A percentile compares a stretch with the other conserved stretches of the same genome.
phyloP scores from a whole-genome alignment of 2,888 invertebrate species.

The Nomada hirtipes region DNA sequence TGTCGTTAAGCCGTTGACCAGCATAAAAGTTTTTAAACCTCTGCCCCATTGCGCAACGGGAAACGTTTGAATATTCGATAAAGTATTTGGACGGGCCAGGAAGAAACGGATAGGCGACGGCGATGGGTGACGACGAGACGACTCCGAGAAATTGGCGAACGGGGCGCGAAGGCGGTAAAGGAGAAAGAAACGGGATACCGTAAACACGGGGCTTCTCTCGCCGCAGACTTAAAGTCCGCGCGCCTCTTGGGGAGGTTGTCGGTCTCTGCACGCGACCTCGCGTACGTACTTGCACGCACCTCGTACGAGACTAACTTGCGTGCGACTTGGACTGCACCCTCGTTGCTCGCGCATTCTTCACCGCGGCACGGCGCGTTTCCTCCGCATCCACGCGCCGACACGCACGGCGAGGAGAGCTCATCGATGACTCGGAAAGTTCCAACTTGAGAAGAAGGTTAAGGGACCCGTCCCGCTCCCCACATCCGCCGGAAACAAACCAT shows the following conservation, averaged over 20 bases:
- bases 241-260: constrained; percentile 64
- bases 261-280: constrained; percentile 70
- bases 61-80: background rate
- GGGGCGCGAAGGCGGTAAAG: constrained; percentile 70
- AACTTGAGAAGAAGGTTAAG: constrained; percentile 17
- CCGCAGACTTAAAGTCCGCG: constrained; percentile 80
- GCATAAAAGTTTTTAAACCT: constrained; percentile 38
- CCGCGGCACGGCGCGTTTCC: background rate
- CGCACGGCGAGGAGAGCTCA: background rate
- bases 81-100: background rate
- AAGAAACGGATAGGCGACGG: constrained; percentile 38
- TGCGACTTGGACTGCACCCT: background rate
- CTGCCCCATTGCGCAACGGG: background rate
- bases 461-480: constrained; percentile 37
- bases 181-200: constrained; percentile 81
- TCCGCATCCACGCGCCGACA: background rate
- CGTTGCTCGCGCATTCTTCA: background rate
- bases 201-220: constrained; percentile 80
- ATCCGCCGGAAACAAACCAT: constrained; percentile 76
- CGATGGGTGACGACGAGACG: constrained; percentile 41
- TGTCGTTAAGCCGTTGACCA: constrained; percentile 26
- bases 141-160: constrained; percentile 41
- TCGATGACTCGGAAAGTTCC: constrained; percentile 22
- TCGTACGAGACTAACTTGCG: constrained; percentile 21
- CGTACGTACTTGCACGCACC: constrained; percentile 35